Evolutionary conservation across 2,888 invertebrate genomes (phyloP).

Genomic region (Atethmia centrago): DNA sequence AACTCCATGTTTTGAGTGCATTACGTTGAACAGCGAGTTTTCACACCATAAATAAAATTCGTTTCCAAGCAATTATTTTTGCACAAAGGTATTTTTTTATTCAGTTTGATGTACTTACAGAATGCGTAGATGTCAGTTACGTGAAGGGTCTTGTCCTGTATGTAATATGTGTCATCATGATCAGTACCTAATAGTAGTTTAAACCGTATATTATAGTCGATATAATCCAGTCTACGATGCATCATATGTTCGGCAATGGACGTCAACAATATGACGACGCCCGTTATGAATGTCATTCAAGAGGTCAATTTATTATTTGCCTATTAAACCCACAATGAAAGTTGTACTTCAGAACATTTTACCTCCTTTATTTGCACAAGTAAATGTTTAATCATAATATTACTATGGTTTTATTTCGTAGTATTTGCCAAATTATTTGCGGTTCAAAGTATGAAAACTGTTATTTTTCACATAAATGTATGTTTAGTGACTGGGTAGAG

Average conservation of each 20-base stretch:
- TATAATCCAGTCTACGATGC: neutral
- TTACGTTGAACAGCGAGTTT: too few relatives aligned
- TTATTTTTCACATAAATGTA: neutral
- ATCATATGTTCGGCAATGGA: neutral
- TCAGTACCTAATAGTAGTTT: neutral
- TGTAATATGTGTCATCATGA: too few relatives aligned
- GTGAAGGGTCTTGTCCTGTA: neutral
- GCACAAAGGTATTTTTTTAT: too few relatives aligned
- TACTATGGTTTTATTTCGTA: constrained; percentile 28
- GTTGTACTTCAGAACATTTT: neutral
- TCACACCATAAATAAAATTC: too few relatives aligned
- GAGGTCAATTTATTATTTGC: constrained; percentile 15
- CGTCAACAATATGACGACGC: neutral
- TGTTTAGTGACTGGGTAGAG: constrained; percentile 35
- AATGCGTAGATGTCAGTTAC: neutral
- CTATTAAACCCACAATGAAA: constrained; percentile 19
- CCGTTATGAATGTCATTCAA: constrained; percentile 10
- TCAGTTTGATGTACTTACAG: neutral
- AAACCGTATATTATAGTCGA: neutral
- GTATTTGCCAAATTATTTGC: constrained; percentile 25
- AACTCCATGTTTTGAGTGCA: too few relatives aligned
- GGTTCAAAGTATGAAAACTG: constrained; percentile 2
- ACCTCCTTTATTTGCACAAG: constrained; percentile 10
- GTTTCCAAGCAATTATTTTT: too few relatives aligned
- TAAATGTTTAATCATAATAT: constrained; percentile 24